These are phyloP conservation scores for Rhagologus leucostigma DNA, from an alignment of 2,113 vertebrate genomes.

Conservation along the genomic window DNA sequence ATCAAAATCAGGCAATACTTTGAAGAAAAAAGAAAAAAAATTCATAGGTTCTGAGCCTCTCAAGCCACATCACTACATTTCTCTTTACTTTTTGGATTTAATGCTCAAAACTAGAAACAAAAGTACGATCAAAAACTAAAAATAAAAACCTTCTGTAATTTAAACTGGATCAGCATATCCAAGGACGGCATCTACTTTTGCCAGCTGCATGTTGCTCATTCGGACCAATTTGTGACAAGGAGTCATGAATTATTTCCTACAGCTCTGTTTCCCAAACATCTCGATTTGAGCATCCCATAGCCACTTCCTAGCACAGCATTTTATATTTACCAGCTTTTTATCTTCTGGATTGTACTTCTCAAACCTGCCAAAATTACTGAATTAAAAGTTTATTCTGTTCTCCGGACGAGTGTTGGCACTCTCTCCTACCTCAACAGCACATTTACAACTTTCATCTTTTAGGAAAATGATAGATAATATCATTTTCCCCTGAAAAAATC, in stretches of 20 bases:
- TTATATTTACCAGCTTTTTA: background rate
- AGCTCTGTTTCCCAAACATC: background rate
- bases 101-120: background rate
- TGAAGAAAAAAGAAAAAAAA: background rate
- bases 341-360: background rate
- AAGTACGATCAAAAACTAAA: background rate
- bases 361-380: background rate
- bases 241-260: background rate
- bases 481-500: no score
- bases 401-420: background rate
- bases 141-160: background rate
- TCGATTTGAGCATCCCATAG: background rate
- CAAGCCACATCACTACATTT: background rate
- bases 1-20: background rate
- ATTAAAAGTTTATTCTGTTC: background rate
- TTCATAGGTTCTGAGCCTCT: background rate
- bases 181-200: background rate
- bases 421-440: background rate
- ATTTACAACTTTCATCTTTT: background rate
- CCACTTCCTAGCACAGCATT: fast-evolving
- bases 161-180: background rate
- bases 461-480: background rate
- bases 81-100: background rate
- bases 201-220: background rate
- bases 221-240: background rate